Percentiles rank a stretch among this genome's conserved stretches.
Evolutionary conservation across 2,888 invertebrate genomes (phyloP).

Genomic region (Augochlorella aurata): DNA sequence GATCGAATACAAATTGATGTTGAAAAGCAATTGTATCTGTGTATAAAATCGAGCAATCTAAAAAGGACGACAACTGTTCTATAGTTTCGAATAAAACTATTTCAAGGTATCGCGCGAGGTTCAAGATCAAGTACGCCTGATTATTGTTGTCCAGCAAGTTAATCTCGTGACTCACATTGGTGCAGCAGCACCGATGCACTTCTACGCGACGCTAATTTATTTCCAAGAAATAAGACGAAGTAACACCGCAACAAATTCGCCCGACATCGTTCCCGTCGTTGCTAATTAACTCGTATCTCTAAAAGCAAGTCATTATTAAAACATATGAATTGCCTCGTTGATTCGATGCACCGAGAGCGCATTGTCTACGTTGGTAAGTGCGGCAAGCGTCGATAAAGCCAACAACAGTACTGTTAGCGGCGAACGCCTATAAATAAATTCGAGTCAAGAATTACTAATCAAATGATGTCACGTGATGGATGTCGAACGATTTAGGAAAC

Average conservation of each 20-base stretch:
- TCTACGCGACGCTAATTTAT: neutral
- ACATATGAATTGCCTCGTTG: neutral
- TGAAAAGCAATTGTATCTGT: too few species aligned
- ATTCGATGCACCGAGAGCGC: neutral
- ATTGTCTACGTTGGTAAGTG: neutral
- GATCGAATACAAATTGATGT: too few species aligned
- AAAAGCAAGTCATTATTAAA: neutral
- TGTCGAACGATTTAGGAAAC: constrained; percentile 16
- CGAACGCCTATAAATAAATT: constrained; percentile 5
- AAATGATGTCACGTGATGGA: constrained; percentile 2
- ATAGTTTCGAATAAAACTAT: neutral
- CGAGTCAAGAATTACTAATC: constrained; percentile 8
- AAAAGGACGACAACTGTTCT: too few species aligned
- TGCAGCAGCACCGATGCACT: neutral
- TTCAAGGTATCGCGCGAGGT: neutral
- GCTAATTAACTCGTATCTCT: neutral
- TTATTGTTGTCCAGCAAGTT: neutral
- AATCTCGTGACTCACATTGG: neutral
- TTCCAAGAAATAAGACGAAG: neutral
- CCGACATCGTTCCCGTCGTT: neutral
- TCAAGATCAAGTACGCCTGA: neutral
- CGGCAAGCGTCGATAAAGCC: neutral
- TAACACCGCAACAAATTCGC: neutral
- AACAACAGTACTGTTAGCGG: neutral
- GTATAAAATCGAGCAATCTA: too few species aligned